Conservation (phyloP, 2,888 invertebrate genomes). For the Harmothoe impar region DNA sequence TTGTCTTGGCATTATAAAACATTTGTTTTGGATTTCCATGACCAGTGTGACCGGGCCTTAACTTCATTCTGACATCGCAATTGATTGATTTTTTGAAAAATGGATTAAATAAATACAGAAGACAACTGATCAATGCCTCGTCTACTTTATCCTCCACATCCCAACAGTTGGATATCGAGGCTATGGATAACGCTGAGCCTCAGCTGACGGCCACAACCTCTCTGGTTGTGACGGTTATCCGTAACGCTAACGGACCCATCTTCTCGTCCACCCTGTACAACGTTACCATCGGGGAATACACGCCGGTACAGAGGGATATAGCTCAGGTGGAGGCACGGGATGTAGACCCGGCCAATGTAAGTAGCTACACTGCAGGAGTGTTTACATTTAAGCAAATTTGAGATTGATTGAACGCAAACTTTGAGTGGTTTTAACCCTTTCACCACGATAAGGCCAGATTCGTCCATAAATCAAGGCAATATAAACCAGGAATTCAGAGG, state of each 20-base stretch:
- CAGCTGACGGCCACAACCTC: slow-evolving; percentile 70
- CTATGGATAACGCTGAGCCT: slow-evolving; percentile 73
- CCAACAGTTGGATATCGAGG: slow-evolving; percentile 73
- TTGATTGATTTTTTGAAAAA: too few relatives aligned
- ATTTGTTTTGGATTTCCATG: too few relatives aligned
- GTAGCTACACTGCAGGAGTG: too few relatives aligned
- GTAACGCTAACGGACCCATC: slow-evolving; percentile 73
- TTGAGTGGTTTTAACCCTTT: slow-evolving; percentile 13
- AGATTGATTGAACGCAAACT: neutral
- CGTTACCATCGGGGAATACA: slow-evolving; percentile 70
- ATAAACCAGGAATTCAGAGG: too few relatives aligned
- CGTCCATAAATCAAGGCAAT: too few relatives aligned
- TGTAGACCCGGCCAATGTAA: slow-evolving; percentile 60
- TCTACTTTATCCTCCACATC: neutral
- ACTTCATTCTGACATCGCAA: too few relatives aligned
- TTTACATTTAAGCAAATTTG: too few relatives aligned
- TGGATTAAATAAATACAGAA: too few relatives aligned
- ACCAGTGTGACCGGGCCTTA: too few relatives aligned
- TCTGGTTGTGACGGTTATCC: slow-evolving; percentile 74
- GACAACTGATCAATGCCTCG: too few relatives aligned
- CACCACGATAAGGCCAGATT: neutral
- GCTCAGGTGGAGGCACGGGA: slow-evolving; percentile 61
- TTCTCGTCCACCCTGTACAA: slow-evolving; percentile 69
- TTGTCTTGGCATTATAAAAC: too few relatives aligned
- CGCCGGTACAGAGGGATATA: slow-evolving; percentile 46